A percentile compares a stretch with the other conserved stretches of the same genome.
These are phyloP conservation scores for Speoplatyrhinus poulsoni DNA, from an alignment of 2,113 vertebrate species.

Conservation along the genomic window DNA sequence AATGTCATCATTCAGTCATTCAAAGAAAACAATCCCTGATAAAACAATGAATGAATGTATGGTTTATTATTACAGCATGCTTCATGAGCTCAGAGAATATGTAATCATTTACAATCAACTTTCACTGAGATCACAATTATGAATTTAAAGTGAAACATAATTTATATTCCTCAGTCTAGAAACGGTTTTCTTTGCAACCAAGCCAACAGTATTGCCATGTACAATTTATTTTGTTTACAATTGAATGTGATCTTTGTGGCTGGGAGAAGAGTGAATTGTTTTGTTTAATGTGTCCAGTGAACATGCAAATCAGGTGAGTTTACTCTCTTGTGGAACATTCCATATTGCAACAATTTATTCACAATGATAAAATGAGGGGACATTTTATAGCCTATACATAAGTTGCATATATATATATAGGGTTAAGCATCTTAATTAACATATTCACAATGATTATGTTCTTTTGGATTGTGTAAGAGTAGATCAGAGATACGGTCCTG, in stretches of 20 bases:
- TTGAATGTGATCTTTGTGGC: constrained; percentile 36
- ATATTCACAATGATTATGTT: too few species aligned
- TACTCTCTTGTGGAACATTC: constrained; percentile 42
- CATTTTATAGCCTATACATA: background rate
- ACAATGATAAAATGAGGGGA: constrained; percentile 1
- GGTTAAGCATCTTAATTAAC: background rate
- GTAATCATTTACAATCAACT: constrained; percentile 14
- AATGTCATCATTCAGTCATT: constrained; percentile 64
- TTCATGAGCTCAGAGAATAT: constrained; percentile 56
- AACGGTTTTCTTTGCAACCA: constrained; percentile 23
- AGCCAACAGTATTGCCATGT: constrained; percentile 16
- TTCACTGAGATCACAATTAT: constrained; percentile 21
- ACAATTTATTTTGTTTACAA: constrained; percentile 33
- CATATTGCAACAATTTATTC: constrained; percentile 11
- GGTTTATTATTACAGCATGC: constrained; percentile 65
- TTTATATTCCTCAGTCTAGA: constrained; percentile 11
- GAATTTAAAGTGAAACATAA: constrained; percentile 14
- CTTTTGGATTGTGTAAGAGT: too few species aligned
- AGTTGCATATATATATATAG: constrained; percentile 1
- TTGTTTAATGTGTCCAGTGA: constrained; percentile 45
- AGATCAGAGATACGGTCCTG: too few species aligned
- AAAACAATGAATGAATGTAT: constrained; percentile 54
- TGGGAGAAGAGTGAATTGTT: constrained; percentile 27
- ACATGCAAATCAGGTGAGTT: constrained; percentile 55
- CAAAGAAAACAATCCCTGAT: constrained; percentile 70